Evolutionary conservation across 2,888 invertebrate species (phyloP).

Genomic region (Spisula subtruncata): DNA sequence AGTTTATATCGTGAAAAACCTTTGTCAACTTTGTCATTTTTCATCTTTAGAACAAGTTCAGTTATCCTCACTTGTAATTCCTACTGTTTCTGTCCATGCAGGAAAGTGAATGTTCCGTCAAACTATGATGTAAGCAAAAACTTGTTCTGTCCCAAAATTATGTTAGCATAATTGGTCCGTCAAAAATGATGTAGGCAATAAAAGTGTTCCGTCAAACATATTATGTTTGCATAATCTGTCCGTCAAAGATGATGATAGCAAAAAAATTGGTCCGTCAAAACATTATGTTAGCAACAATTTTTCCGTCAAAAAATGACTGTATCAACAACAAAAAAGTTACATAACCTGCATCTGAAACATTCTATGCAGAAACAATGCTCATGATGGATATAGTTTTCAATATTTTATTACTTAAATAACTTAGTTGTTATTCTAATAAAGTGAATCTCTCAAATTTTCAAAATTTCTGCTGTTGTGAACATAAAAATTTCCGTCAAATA

Average conservation of each 20-base stretch:
- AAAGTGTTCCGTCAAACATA: slow-evolving; percentile 42
- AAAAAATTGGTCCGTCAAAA: slow-evolving; percentile 39
- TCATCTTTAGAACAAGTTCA: too few relatives aligned
- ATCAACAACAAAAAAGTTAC: slow-evolving; percentile 21
- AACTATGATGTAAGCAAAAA: too few relatives aligned
- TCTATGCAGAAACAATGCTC: slow-evolving; percentile 23
- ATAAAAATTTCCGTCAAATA: slow-evolving; percentile 29
- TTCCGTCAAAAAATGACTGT: slow-evolving; percentile 38
- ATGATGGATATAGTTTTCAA: slow-evolving; percentile 3
- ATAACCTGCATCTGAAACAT: slow-evolving; percentile 27
- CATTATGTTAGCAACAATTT: slow-evolving; percentile 31
- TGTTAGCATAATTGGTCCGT: too few relatives aligned
- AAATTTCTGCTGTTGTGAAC: slow-evolving; percentile 3
- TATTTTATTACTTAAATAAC: not conserved
- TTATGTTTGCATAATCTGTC: slow-evolving; percentile 50
- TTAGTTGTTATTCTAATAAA: not conserved
- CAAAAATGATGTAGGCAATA: too few relatives aligned
- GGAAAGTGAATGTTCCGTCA: too few relatives aligned
- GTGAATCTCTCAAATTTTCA: not conserved
- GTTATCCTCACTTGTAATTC: too few relatives aligned
- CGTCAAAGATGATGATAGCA: slow-evolving; percentile 91
- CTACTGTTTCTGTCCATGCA: too few relatives aligned
- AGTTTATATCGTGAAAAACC: too few relatives aligned
- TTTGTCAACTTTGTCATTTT: too few relatives aligned
- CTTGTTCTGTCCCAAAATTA: too few relatives aligned